phyloP scores from a whole-genome alignment of 2,888 invertebrate genomes.

The Leptarthrus brevirostris region DNA sequence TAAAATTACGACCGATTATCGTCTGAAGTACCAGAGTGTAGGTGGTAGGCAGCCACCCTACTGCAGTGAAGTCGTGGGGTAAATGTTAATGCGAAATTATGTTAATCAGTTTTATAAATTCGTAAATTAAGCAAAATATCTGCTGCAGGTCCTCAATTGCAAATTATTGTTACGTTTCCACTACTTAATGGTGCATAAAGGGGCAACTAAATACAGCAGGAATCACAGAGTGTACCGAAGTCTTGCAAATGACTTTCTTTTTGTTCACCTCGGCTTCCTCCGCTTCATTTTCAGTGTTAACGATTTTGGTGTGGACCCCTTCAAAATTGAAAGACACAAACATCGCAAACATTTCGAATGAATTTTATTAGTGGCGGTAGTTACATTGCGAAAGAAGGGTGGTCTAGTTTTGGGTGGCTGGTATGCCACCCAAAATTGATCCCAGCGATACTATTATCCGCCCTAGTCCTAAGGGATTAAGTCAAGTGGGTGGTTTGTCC shows the following conservation, averaged over 20 bases:
- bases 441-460: conserved; percentile 27
- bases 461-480: conserved; percentile 51
- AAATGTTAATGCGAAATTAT: conserved; percentile 51
- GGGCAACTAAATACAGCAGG: background rate
- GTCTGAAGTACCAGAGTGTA: background rate
- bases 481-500: conserved; percentile 55
- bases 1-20: conserved; percentile 18
- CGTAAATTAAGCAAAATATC: conserved; percentile 38
- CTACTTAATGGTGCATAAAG: conserved; percentile 38
- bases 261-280: background rate
- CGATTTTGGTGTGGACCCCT: background rate
- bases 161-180: conserved; percentile 29
- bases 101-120: conserved; percentile 52
- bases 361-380: conserved; percentile 41
- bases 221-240: background rate
- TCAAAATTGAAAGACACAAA: background rate
- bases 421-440: background rate
- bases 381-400: background rate
- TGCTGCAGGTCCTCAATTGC: conserved; percentile 32
- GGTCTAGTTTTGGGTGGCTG: background rate
- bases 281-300: background rate
- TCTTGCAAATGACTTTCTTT: background rate
- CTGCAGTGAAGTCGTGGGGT: background rate
- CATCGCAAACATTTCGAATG: conserved; percentile 21
- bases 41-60: background rate